Base-by-base conservation (phyloP, 2,888 invertebrate genomes). In the Ormyrus rosae region DNA sequence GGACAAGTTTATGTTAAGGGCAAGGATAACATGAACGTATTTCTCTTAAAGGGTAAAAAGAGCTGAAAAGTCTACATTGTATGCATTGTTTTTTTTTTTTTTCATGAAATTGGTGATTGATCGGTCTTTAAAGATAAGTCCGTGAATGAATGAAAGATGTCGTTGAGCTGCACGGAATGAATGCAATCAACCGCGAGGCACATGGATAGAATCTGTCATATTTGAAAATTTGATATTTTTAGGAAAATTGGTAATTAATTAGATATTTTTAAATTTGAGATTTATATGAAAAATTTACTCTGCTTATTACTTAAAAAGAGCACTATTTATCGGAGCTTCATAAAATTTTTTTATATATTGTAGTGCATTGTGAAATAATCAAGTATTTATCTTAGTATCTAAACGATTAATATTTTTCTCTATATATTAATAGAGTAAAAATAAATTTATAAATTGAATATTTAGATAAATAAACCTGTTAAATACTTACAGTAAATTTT, bases 1-100 rank as follows among this genome's bases (percentile, higher is more conserved):
- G 99, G 98, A 46, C 95, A 96, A 87, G 97, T 99, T 55, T 97
- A 96, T 87, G 98, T 99, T 0, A 99, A 99, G 91, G 99, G 99
- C 51, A 99, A 98, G 92, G 98, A 98, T 89, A 93, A 97, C 88
- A 98, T 98, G 98, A 95, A 96, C 88, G 98, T 98, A 2, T 97
- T 94, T 91, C 92, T 98, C 78, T 92, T 95, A 64, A 91, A 93
- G 81, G 92, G 92, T 75, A 94, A 93, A 86, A 94, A 89, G 68
- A 82, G 69, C n/a, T 80, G 77, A 80, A 64, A 34, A 34, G 34
- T 74, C 6, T 1, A 46, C n/a, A n/a, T 53, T 63, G 50, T 68
- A 53, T 56, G 13, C 10, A 6, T 46, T 64, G 10, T 50, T 76
- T 76, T 11, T 19, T 70, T n/a, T n/a, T n/a, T 58, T 10, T 5